Evolutionary conservation across 2,888 invertebrate species (phyloP).

Genomic region (Euplagia quadripunctaria): DNA sequence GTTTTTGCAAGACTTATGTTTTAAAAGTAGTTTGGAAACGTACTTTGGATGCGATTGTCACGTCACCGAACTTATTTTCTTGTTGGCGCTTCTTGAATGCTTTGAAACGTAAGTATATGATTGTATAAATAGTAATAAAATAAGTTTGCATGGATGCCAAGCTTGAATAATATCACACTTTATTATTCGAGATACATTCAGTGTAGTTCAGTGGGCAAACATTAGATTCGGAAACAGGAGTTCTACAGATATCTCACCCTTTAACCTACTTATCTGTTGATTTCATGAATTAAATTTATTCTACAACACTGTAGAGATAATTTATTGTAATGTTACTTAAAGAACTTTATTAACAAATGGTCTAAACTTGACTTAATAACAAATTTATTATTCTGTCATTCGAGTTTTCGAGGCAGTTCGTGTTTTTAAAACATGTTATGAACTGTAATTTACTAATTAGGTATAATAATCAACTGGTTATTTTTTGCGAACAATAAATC

Average conservation of each 20-base stretch:
- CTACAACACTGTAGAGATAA: background rate
- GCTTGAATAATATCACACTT: conserved; percentile 23
- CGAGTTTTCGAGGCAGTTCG: background rate
- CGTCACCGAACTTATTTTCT: conserved; percentile 84
- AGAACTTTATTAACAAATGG: background rate
- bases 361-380: background rate
- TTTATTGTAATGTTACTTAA: background rate
- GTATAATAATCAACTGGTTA: background rate
- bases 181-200: conserved; percentile 17
- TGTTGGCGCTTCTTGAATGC: conserved; percentile 65
- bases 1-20: conserved; percentile 19
- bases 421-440: background rate
- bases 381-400: background rate
- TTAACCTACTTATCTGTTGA: conserved; percentile 58
- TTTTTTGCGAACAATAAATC: background rate
- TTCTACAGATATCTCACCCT: conserved; percentile 53
- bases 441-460: background rate
- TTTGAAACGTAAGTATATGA: conserved; percentile 51
- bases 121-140: conserved; percentile 54
- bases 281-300: conserved; percentile 42
- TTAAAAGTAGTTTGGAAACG: conserved; percentile 55
- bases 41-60: conserved; percentile 81
- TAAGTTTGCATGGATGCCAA: conserved; percentile 52
- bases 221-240: conserved; percentile 21
- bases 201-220: conserved; percentile 34